Evolutionary conservation across 1,140 invertebrate genomes (phyloP), one percentile per base, ranked within the genome.

Genomic region (Diorhabda carinulata): DNA sequence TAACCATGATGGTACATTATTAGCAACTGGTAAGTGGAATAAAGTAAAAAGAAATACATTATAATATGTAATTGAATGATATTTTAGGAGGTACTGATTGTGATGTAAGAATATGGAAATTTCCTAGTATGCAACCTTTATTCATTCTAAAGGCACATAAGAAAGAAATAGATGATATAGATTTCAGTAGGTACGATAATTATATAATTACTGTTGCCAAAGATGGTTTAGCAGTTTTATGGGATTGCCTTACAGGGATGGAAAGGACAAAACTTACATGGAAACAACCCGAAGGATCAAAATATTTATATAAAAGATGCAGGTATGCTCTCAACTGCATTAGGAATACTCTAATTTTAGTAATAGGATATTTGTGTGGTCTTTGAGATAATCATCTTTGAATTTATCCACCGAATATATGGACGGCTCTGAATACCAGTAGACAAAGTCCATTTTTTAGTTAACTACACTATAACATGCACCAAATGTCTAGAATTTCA

Each of bases 81-180:
- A n/a, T 42, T 3, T 45, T 65, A 80, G 79, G 94, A 69, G 95
- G 96, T 43, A 89, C 91, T 3, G 96, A 98, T 84, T 94, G 95
- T 6, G 85, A 88, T 76, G 81, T 98, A 25, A 85, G 95, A 72
- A 77, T 97, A 3, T 99, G 96, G 96, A 87, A 89, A 74, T 96
- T 94, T 81, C 94, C 95, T 8, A 87, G 89, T 73, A 84, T 96
- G 78, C 84, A 87, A 57, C 85, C 89, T 76, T 72, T 88, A 25
- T 84, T 86, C 74, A 88, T 91, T 70, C 82, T 97, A 40, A 81
- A 88, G 71, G 89, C 87, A 43, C 93, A 95, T 76, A 86, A 81
- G 44, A 91, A 90, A 81, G 93, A 95, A 84, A 90, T 98, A 68
- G 95, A 97, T 81, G 95, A 98, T 81, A 78, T 98, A 56, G 94